Evolutionary conservation across 2,113 vertebrate genomes (phyloP), one percentile per base, ranked within the genome.

Genomic region (Steatornis caripensis): DNA sequence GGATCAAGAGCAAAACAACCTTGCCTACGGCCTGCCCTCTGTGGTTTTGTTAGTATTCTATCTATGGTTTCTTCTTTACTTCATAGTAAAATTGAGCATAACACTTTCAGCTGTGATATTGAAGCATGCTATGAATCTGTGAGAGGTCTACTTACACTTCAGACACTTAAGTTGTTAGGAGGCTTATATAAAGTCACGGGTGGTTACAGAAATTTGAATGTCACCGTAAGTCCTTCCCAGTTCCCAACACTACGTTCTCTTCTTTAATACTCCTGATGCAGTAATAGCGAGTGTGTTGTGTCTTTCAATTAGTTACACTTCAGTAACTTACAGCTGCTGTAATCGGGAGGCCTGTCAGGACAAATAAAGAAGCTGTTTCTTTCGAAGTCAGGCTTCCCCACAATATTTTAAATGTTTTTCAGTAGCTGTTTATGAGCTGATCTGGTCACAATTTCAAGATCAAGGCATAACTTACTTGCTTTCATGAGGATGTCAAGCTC

Each of bases 381-480:
- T 93, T 88, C 54, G 20, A 30, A 87, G 30, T 58, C 39, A 83
- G n/a, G 34, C 80, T 80, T 89, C 49, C 26, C 29, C 51, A 34
- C 61, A 70, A 30, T 55, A 84, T 60, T 93, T 64, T 37, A 83
- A 93, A 70, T 64, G 37, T 75, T 95, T 95, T 84, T 54, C 77
- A 70, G 77, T 89, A 95, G 77, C 77, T 83, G 80, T 92, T 89
- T 79, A 82, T 51, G 69, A 94, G 53, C 65, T 82, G 80, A 87
- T 90, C 69, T 78, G 84, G 65, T 69, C 92, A 94, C 61, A 90
- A 78, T 78, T 93, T 94, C 71, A 93, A 86, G 61, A 95, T 58
- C 57, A 82, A 97, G 89, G 77, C 86, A 84, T 65, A 81, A 86
- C 64, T 94, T 70, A 54, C 36, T 87, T 90, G 41, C n/a, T 92